A percentile compares a stretch with the other conserved stretches of the same genome.
phyloP scores from a whole-genome alignment of 2,797 vertebrate species.

The Natrix natrix region DNA sequence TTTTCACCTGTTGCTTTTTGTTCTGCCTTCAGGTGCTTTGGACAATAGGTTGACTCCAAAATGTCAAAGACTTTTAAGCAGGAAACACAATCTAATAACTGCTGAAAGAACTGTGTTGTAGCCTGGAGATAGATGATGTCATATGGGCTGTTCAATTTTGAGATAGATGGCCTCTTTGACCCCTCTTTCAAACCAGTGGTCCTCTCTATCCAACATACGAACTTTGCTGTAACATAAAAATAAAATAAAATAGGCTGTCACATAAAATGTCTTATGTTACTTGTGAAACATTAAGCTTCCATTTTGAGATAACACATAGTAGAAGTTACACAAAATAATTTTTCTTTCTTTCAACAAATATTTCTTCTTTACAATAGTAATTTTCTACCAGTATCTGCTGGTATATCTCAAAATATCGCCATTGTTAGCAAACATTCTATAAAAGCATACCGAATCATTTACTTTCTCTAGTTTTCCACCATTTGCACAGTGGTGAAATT shows the following conservation, averaged over 20 bases:
- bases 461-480: neutral
- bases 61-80: neutral
- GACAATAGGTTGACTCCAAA: neutral
- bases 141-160: no score
- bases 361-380: neutral
- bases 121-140: no score
- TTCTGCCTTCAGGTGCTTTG: neutral
- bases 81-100: neutral
- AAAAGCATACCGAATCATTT: neutral
- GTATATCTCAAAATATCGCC: neutral
- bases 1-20: neutral
- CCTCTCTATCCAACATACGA: no score
- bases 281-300: neutral
- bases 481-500: neutral
- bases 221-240: no score
- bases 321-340: neutral
- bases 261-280: neutral
- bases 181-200: no score
- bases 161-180: no score
- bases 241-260: no score
- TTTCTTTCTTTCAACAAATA: neutral
- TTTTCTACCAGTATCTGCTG: neutral
- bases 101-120: no score
- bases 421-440: neutral
- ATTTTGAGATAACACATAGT: neutral